These are phyloP conservation scores for Trinectes maculatus DNA, from an alignment of 2,113 vertebrate genomes.

Conservation along the genomic window DNA sequence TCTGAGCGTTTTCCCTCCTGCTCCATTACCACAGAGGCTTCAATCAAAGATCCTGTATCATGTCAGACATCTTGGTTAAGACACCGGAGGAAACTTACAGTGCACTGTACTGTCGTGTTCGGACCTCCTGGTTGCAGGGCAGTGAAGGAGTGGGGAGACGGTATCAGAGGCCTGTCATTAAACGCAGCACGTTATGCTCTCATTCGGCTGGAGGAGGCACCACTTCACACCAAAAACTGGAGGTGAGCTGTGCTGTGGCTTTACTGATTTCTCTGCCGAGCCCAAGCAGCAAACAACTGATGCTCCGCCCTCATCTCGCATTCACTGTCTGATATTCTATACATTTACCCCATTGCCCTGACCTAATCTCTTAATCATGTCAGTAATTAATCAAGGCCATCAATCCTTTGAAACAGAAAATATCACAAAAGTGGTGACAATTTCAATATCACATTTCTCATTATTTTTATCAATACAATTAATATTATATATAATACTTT, in stretches of 20 bases:
- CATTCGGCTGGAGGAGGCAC: conserved; percentile 89
- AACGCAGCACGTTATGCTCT: conserved; percentile 95
- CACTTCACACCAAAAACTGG: conserved; percentile 98
- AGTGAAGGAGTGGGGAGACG: conserved; percentile 97
- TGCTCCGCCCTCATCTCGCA: too few species aligned
- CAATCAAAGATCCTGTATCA: neutral
- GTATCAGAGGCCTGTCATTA: conserved; percentile 92
- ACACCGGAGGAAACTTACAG: neutral
- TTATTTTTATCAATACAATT: too few species aligned
- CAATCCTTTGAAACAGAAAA: too few species aligned
- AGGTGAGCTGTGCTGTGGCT: conserved; percentile 77
- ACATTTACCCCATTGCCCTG: too few species aligned
- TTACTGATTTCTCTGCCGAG: too few species aligned
- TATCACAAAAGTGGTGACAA: too few species aligned
- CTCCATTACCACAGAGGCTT: neutral
- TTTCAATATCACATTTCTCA: too few species aligned
- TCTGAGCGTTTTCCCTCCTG: neutral
- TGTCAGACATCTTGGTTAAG: neutral
- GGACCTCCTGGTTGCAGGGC: conserved; percentile 80
- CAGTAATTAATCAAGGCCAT: too few species aligned
- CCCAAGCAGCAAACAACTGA: too few species aligned
- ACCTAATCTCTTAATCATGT: too few species aligned
- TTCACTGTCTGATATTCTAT: too few species aligned
- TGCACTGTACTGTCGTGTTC: neutral
- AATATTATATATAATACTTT: too few species aligned